Evolutionary conservation across 2,888 invertebrate genomes (phyloP).

Genomic region (Cacoxenus indagator): DNA sequence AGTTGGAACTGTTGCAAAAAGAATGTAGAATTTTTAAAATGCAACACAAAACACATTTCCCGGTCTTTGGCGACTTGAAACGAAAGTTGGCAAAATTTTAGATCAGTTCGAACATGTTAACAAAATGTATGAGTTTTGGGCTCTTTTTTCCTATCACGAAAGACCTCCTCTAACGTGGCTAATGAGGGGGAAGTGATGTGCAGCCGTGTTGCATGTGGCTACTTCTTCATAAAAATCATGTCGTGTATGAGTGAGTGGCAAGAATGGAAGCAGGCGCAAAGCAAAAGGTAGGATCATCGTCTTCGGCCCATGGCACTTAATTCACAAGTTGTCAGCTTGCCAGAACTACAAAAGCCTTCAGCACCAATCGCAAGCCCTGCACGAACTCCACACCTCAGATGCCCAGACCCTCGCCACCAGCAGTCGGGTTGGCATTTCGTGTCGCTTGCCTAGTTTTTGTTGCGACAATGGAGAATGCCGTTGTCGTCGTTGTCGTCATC

Average conservation of each 20-base stretch:
- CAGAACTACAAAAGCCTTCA: neutral
- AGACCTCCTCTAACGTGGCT: conserved; percentile 28
- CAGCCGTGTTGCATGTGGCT: conserved; percentile 21
- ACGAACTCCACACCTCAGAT: neutral
- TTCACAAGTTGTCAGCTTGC: conserved; percentile 24
- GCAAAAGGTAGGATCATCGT: neutral
- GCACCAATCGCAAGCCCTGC: neutral
- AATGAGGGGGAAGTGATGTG: neutral
- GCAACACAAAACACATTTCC: conserved; percentile 24
- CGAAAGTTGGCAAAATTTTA: neutral
- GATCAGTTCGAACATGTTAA: conserved; percentile 47
- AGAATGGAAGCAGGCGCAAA: neutral
- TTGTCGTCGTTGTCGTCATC: neutral
- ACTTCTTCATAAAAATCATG: conserved; percentile 49
- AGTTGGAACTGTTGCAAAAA: conserved; percentile 27
- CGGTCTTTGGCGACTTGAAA: neutral
- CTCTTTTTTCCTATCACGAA: conserved; percentile 54
- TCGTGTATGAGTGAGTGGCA: conserved; percentile 9
- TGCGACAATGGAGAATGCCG: conserved; percentile 1
- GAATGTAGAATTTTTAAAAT: conserved; percentile 56
- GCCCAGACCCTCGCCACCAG: neutral
- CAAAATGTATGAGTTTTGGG: conserved; percentile 47
- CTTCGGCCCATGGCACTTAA: conserved; percentile 10
- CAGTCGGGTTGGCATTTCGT: neutral
- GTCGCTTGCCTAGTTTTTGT: conserved; percentile 13